Evolutionary conservation across 2,888 invertebrate species (phyloP).

Genomic region (Xiphydria camelus): DNA sequence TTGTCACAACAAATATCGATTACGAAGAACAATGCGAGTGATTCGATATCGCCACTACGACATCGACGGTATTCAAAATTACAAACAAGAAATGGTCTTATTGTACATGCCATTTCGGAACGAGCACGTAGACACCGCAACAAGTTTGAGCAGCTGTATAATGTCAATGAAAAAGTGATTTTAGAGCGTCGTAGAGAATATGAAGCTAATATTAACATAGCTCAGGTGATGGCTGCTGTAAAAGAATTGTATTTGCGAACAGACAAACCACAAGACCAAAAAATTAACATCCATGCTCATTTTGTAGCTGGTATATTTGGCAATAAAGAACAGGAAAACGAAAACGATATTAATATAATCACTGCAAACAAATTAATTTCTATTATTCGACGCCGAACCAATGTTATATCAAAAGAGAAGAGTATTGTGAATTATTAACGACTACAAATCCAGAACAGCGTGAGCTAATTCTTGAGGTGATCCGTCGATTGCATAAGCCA

Average conservation of each 20-base stretch:
- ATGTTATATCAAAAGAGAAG: slow-evolving; percentile 2
- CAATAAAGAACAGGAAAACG: no score
- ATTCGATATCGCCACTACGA: background rate
- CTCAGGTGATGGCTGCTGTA: no score
- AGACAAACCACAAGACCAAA: no score
- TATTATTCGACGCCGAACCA: background rate
- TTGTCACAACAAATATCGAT: no score
- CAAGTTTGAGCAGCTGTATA: background rate
- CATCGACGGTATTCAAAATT: background rate
- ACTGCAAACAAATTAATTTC: no score
- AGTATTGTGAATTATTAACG: background rate
- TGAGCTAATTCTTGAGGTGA: slow-evolving; percentile 1
- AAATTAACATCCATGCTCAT: no score
- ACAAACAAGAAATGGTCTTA: slow-evolving; percentile 1
- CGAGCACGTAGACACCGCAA: background rate
- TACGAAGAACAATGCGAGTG: background rate
- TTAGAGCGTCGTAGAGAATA: no score
- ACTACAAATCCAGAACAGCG: slow-evolving; percentile 4
- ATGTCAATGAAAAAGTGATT: no score
- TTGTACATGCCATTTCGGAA: background rate
- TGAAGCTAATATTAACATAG: no score
- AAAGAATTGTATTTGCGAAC: no score
- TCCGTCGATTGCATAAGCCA: slow-evolving; percentile 7
- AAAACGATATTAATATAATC: background rate
- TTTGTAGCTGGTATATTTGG: no score